Evolutionary conservation across 2,797 vertebrate genomes (phyloP).

Genomic region (Astyanax mexicanus): DNA sequence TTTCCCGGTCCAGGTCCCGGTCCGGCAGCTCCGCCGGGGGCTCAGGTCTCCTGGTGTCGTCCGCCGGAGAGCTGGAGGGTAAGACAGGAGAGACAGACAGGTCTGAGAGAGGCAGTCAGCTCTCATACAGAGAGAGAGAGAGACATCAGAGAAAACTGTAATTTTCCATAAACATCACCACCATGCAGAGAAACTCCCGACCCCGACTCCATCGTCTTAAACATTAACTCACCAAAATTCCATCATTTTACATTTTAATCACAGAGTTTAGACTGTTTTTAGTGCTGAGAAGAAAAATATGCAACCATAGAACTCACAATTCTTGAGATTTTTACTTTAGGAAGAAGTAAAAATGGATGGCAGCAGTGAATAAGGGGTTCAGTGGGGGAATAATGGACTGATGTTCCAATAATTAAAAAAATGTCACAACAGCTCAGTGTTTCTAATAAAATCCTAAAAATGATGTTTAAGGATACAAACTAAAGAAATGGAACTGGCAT

Average conservation of each 20-base stretch:
- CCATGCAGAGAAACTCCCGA: constrained; percentile 14
- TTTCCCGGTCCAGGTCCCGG: constrained; percentile 56
- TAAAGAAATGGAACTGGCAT: no score
- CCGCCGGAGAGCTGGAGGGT: constrained; percentile 43
- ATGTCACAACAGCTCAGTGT: no score
- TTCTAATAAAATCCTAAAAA: no score
- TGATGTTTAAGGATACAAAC: no score
- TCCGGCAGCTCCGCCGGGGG: constrained; percentile 28
- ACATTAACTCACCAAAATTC: not conserved
- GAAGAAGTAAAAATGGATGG: no score
- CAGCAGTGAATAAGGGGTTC: no score
- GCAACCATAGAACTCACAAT: no score
- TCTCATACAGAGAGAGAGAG: not conserved
- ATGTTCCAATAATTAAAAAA: no score
- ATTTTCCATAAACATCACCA: not conserved
- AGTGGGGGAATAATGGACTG: no score
- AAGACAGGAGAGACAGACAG: not conserved
- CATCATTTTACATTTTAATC: no score
- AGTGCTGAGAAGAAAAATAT: no score
- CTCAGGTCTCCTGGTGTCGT: constrained; percentile 28
- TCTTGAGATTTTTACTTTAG: no score
- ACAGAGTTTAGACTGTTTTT: not conserved
- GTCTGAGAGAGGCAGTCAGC: not conserved
- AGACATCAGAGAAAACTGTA: not conserved
- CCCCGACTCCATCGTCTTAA: not conserved